Conservation (phyloP, 2,113 vertebrate genomes). For the Podarcis muralis region DNA sequence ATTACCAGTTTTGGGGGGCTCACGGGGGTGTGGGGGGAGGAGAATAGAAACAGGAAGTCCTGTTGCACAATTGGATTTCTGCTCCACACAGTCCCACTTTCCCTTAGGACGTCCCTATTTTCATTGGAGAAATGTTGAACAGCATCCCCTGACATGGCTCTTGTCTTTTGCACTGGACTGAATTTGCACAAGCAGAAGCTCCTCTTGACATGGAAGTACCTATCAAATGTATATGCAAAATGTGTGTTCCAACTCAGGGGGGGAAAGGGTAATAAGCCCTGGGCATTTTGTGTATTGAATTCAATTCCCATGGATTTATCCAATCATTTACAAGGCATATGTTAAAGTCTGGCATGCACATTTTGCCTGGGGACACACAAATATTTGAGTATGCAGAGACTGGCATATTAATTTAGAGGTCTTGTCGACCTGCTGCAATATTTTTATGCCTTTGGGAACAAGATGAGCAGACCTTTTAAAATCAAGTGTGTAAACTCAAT, state of each 20-base stretch:
- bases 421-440: not conserved
- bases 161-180: not conserved
- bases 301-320: not conserved
- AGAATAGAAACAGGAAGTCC: too few relatives aligned
- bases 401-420: not conserved
- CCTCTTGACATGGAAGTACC: slow-evolving; percentile 28
- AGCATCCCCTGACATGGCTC: not conserved
- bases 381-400: not conserved
- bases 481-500: not conserved
- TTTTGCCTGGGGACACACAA: not conserved
- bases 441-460: not conserved
- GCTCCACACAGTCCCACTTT: too few relatives aligned
- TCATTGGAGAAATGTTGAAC: not conserved
- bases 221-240: slow-evolving; percentile 27
- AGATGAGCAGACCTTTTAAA: not conserved
- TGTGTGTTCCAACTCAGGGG: slow-evolving; percentile 6
- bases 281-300: not conserved
- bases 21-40: too few relatives aligned
- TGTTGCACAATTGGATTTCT: too few relatives aligned
- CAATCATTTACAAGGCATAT: slow-evolving; percentile 2
- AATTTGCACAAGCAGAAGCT: slow-evolving; percentile 40
- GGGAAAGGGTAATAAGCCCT: not conserved
- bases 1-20: too few relatives aligned
- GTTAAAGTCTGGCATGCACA: slow-evolving; percentile 3
- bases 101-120: too few relatives aligned